These are phyloP conservation scores for Periplaneta americana DNA, from an alignment of 1,140 invertebrate genomes.

Conservation along the genomic window DNA sequence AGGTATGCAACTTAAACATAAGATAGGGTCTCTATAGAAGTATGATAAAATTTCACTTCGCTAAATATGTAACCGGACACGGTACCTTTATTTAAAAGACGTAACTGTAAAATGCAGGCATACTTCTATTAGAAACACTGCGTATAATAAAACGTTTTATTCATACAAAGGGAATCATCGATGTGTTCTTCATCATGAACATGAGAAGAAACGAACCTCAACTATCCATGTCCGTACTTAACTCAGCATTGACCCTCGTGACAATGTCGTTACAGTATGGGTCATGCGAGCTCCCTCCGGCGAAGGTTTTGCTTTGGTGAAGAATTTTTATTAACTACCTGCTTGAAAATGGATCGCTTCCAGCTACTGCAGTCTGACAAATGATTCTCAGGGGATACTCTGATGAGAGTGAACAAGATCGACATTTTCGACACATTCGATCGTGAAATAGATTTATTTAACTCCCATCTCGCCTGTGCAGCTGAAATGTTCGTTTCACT, in stretches of 20 bases:
- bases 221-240: too few species aligned
- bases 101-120: too few species aligned
- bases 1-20: too few species aligned
- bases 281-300: not conserved
- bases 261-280: not conserved
- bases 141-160: too few species aligned
- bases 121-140: too few species aligned
- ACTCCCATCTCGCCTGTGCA: not conserved
- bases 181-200: too few species aligned
- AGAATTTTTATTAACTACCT: not conserved
- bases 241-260: not conserved
- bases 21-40: too few species aligned
- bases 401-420: not conserved
- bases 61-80: too few species aligned
- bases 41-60: too few species aligned
- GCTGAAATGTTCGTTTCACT: not conserved
- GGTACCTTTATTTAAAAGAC: too few species aligned
- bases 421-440: not conserved
- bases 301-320: not conserved
- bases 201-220: too few species aligned
- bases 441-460: not conserved
- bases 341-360: not conserved
- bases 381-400: not conserved
- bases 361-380: not conserved
- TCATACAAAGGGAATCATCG: too few species aligned